Evolutionary conservation across 2,113 vertebrate species (phyloP), one percentile per base, ranked within the genome.

Genomic region (Aegypius monachus): DNA sequence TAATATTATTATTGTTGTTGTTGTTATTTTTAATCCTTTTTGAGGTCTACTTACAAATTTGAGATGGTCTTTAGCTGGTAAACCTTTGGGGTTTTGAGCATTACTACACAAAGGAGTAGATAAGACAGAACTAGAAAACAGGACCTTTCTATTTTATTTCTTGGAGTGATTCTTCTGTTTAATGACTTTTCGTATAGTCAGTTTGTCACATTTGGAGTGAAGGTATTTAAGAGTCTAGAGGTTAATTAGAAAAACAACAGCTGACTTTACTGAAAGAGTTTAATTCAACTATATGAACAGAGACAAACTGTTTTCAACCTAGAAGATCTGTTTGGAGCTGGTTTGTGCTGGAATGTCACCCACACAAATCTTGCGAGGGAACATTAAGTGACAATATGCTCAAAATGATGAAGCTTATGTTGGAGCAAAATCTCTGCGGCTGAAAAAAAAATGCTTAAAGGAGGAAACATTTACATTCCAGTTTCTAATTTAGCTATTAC

Each of bases 261-360:
- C 6, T 77, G 58, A 93, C 70, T 92, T 95, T 45, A 72, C 48
- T 56, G 29, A 72, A 79, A 66, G 68, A 93, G 68, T 88, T 91
- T 84, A 84, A 70, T 77, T 89, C 80, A 95, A 21, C 77, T 80
- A 20, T 22, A 90, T 0, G 23, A 95, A 91, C 32, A 65, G 80
- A 93, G n/a, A 86, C 52, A 94, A 97, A 97, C 81, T 91, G 84
- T 75, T 92, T 88, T 94, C 87, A 88, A 43, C 81, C 63, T 32
- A 68, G 75, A 95, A 79, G 87, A 86, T 96, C 85, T 93, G 81
- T 88, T 58, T 94, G 89, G 71, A 94, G 74, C 78, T 87, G 80
- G 71, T 92, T 91, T 95, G 78, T 95, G 93, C 85, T 90, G 67
- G 90, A 95, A 86, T 74, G 70, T 94, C 96, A 97, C 95, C 95